phyloP scores from a whole-genome alignment of 2,888 invertebrate genomes.

The Aleiodes leptofemur region DNA sequence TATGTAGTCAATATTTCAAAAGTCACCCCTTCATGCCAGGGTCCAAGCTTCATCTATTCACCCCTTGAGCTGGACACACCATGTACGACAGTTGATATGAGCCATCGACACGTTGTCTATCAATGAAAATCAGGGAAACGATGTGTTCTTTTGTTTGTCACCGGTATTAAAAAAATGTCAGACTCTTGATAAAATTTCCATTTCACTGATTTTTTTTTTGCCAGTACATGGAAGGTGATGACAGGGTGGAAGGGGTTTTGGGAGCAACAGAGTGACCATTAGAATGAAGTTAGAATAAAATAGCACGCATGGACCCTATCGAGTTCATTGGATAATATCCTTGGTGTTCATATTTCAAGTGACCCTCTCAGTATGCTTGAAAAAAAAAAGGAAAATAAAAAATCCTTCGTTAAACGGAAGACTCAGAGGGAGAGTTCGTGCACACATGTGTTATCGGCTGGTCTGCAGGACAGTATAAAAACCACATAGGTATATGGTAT shows the following conservation, averaged over 20 bases:
- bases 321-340: conserved; percentile 23
- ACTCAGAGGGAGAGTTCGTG: conserved; percentile 8
- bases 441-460: conserved; percentile 29
- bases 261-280: conserved; percentile 39
- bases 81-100: conserved; percentile 18
- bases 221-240: background rate
- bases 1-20: conserved; percentile 75
- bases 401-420: conserved; percentile 5
- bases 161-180: background rate
- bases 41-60: conserved; percentile 49
- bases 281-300: conserved; percentile 14
- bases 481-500: conserved; percentile 27
- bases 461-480: conserved; percentile 21
- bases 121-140: conserved; percentile 28
- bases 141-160: conserved; percentile 3
- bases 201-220: conserved; percentile 13
- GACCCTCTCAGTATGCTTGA: conserved; percentile 47
- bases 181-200: conserved; percentile 1
- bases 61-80: conserved; percentile 38
- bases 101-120: conserved; percentile 23
- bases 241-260: conserved; percentile 35
- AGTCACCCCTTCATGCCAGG: conserved; percentile 66
- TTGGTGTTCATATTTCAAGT: conserved; percentile 52
- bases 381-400: background rate
- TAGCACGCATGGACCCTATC: conserved; percentile 38